Evolutionary conservation across 2,888 invertebrate species (phyloP).

Genomic region (Idaea straminata): DNA sequence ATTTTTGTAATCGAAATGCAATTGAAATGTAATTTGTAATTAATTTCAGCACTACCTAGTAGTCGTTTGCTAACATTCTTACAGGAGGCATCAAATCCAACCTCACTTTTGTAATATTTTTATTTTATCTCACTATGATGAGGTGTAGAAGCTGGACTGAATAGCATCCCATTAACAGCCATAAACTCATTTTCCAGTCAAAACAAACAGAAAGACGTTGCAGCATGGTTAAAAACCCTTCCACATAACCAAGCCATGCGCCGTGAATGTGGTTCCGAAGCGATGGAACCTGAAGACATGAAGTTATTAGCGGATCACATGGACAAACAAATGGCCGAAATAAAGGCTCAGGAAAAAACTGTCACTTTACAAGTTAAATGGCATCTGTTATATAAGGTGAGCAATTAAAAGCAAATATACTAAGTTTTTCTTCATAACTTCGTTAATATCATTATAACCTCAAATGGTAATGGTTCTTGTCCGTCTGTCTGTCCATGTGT

Average conservation of each 20-base stretch:
- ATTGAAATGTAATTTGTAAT: too few relatives aligned
- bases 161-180: neutral
- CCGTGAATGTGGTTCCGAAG: conserved; percentile 85
- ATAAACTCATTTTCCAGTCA: conserved; percentile 35
- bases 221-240: conserved; percentile 86
- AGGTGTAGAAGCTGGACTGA: neutral
- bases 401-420: conserved; percentile 1
- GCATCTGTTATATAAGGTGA: conserved; percentile 85
- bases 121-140: neutral
- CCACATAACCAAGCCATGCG: conserved; percentile 82
- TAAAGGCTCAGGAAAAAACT: conserved; percentile 59
- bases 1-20: too few relatives aligned
- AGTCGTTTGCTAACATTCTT: too few relatives aligned
- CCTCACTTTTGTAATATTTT: too few relatives aligned
- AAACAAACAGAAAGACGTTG: conserved; percentile 71
- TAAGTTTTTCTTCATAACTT: conserved; percentile 4
- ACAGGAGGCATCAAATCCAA: too few relatives aligned
- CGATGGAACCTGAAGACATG: conserved; percentile 84
- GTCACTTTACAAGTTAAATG: conserved; percentile 90
- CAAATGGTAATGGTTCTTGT: too few relatives aligned
- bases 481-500: too few relatives aligned
- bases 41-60: too few relatives aligned
- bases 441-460: too few relatives aligned
- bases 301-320: conserved; percentile 54
- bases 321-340: conserved; percentile 51